Evolutionary conservation across 2,113 vertebrate species (phyloP), one percentile per base, ranked within the genome.

Genomic region (Struthio camelus): DNA sequence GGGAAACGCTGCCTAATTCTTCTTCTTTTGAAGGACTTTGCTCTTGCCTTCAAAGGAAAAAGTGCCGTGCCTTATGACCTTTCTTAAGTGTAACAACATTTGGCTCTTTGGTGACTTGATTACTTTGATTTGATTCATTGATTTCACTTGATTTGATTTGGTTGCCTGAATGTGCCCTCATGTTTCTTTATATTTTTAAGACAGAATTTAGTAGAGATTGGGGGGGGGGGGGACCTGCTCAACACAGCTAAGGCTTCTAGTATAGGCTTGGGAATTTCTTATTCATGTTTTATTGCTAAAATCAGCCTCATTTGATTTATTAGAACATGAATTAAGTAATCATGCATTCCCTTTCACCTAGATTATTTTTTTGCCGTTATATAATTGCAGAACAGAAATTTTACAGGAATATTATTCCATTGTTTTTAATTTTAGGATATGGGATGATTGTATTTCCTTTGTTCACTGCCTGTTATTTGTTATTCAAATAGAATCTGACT

Each of bases 1-100:
- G 28, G 38, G 42, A 14, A 84, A 65, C 7, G 23, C 10, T 65
- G 19, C 3, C 5, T 64, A 76, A 64, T 54, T 93, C 1, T 6
- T 36, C 32, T 11, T 53, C 25, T 64, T 83, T 84, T 59, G 20
- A 71, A 50, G 22, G 17, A 46, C 67, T 83, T 91, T 58, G 6
- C 15, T 20, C 14, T 58, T 80, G 7, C 5, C 77, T 80, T 92
- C 27, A 53, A 3, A 36, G 24, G 50, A 72, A 89, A 42, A 10
- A 70, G 15, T 5, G 18, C 38, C 0, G 0, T 46, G 20, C 59
- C 32, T 69, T 48, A 24, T 0, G 0, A 30, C 32, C 24, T 51
- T 76, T 48, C 3, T 50, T 82, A 46, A 34, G 65, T 62, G 2
- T 0, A 73, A 22, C 15, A 78, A 36, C 16, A 38, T 32, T 69